phyloP scores from a whole-genome alignment of 2,113 vertebrate genomes.

The Tachysurus vachellii region DNA sequence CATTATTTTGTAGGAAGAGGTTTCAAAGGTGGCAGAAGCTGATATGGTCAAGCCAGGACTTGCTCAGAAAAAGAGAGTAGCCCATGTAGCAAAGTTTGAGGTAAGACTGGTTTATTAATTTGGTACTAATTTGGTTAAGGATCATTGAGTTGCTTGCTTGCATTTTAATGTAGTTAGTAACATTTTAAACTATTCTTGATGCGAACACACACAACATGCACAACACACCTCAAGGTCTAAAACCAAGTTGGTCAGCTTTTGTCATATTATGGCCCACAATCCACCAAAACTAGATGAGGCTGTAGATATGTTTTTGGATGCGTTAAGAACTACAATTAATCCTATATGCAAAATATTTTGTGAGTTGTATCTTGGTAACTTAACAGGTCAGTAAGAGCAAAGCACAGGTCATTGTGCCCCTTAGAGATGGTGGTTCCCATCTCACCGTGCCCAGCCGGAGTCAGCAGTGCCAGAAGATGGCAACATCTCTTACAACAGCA shows the following conservation, averaged over 20 bases:
- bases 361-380: background rate
- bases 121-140: background rate
- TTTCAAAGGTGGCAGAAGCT: slow-evolving; percentile 41
- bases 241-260: background rate
- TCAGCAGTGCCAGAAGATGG: slow-evolving; percentile 60
- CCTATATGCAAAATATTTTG: background rate
- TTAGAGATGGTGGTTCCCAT: slow-evolving; percentile 46
- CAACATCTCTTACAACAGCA: slow-evolving; percentile 55
- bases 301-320: background rate
- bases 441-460: slow-evolving; percentile 45
- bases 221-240: background rate
- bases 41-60: slow-evolving; percentile 41
- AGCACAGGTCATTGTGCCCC: slow-evolving; percentile 64
- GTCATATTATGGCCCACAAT: background rate
- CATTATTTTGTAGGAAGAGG: slow-evolving; percentile 7
- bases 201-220: background rate
- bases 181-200: background rate
- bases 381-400: slow-evolving; percentile 58
- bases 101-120: slow-evolving; percentile 45
- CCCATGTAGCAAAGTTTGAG: slow-evolving; percentile 70
- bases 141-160: background rate
- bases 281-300: background rate
- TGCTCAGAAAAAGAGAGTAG: slow-evolving; percentile 69
- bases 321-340: background rate
- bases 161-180: background rate